Evolutionary conservation across 92 coral and sea anemone genomes (phyloP).

Genomic region (Phenganax subtilis): DNA sequence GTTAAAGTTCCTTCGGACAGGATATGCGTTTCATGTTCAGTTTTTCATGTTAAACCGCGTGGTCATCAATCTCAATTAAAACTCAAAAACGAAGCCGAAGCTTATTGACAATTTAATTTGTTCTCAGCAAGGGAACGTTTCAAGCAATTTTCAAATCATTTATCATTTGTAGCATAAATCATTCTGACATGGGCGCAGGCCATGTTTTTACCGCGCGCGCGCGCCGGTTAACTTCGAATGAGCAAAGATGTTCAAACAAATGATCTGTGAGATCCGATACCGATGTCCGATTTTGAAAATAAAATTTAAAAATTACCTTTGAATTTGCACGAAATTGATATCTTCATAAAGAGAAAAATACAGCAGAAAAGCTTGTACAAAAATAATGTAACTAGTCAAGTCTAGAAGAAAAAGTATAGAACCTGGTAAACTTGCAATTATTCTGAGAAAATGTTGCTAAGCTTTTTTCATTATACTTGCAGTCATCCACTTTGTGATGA

Average conservation of each 20-base stretch:
- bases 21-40: conserved; percentile 2
- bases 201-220: conserved; percentile 17
- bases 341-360: too few relatives aligned
- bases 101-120: conserved; percentile 41
- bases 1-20: neutral
- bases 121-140: conserved; percentile 41
- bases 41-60: neutral
- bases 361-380: too few relatives aligned
- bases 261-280: conserved; percentile 30
- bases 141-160: conserved; percentile 41
- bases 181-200: neutral
- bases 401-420: too few relatives aligned
- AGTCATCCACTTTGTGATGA: too few relatives aligned
- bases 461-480: too few relatives aligned
- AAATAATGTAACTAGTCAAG: too few relatives aligned
- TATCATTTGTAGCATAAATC: conserved; percentile 34
- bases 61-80: conserved; percentile 39
- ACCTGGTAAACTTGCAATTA: too few relatives aligned
- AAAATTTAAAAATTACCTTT: too few relatives aligned
- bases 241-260: conserved; percentile 18
- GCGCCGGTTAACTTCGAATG: neutral
- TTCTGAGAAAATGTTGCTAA: too few relatives aligned
- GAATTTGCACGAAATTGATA: too few relatives aligned
- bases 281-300: neutral
- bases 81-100: conserved; percentile 28